Conservation (phyloP, 2,113 vertebrate species). For the Cygnus buccinator region DNA sequence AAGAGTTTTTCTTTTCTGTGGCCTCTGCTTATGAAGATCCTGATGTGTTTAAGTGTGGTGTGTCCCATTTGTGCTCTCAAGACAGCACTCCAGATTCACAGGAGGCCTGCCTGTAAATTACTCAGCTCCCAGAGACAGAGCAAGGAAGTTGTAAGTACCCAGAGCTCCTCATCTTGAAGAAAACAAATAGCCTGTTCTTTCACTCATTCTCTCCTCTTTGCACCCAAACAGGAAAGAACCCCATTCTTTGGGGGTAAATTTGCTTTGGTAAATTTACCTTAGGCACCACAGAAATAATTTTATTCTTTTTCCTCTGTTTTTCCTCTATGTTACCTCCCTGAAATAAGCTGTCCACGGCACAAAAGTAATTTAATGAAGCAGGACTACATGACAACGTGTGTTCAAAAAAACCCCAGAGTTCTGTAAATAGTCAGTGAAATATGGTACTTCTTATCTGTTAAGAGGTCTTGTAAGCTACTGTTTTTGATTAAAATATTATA, state of each 20-base stretch:
- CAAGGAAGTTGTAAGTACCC: background rate
- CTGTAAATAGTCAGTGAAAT: background rate
- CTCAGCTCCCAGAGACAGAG: background rate
- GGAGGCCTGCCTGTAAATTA: background rate
- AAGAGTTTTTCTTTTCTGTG: background rate
- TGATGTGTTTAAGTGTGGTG: background rate
- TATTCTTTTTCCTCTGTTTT: background rate
- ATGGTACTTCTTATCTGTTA: background rate
- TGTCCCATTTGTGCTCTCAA: background rate
- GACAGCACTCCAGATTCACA: background rate
- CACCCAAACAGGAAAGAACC: background rate
- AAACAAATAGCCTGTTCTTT: background rate
- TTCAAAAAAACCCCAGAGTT: background rate
- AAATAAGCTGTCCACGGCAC: background rate
- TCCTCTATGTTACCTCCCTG: background rate
- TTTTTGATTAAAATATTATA: background rate
- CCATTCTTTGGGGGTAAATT: background rate
- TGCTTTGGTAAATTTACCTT: constrained; percentile 11
- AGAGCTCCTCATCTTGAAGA: background rate
- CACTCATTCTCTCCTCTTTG: background rate
- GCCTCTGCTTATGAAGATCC: background rate
- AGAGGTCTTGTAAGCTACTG: background rate
- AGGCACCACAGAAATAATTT: background rate
- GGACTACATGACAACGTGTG: background rate
- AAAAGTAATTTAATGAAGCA: background rate